Evolutionary conservation across 2,888 invertebrate species (phyloP), one percentile per base, ranked within the genome.

Genomic region (Dryocosmus kuriphilus): DNA sequence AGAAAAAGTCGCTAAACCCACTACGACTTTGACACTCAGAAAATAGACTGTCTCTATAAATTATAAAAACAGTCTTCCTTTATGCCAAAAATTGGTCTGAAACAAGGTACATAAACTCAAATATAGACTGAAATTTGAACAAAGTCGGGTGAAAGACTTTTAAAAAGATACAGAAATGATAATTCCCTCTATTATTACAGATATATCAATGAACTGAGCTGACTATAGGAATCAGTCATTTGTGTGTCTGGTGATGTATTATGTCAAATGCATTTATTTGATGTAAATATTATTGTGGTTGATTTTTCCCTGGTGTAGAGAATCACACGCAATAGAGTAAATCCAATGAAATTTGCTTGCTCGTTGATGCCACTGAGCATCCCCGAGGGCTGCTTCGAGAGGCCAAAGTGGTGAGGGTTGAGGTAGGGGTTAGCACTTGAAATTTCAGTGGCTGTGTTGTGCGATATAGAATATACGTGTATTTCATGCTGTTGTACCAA

Each of bases 401-500:
- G 75, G 65, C 75, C 79, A 75, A 79, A 81, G 80, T 81, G 80
- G 78, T 77, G 78, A 78, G 78, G 67, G 67, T 46, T 74, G 75
- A 35, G 38, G 55, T 79, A 80, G 79, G 84, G 81, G 80, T 82
- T 83, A 81, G 78, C 84, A 84, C 86, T 85, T 78, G 81, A 84
- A 84, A 82, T 85, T 86, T 84, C 83, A 85, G 81, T 81, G 79
- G 65, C 79, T 76, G 67, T 79, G 79, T 81, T 79, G 79, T 74
- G 74, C 80, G 81, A 84, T 80, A n/a, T n/a, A n/a, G n/a, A n/a
- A n/a, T n/a, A 83, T 77, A 51, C 24, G 77, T 79, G 77, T 79
- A 83, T 81, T 79, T 77, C 57, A 77, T 79, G 82, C 79, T 78
- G 77, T 77, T 73, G 77, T 78, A 46, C 57, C 35, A 46, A 41